These are phyloP conservation scores for Luperina nickerlii DNA, from an alignment of 2,888 invertebrate species.

Conservation along the genomic window DNA sequence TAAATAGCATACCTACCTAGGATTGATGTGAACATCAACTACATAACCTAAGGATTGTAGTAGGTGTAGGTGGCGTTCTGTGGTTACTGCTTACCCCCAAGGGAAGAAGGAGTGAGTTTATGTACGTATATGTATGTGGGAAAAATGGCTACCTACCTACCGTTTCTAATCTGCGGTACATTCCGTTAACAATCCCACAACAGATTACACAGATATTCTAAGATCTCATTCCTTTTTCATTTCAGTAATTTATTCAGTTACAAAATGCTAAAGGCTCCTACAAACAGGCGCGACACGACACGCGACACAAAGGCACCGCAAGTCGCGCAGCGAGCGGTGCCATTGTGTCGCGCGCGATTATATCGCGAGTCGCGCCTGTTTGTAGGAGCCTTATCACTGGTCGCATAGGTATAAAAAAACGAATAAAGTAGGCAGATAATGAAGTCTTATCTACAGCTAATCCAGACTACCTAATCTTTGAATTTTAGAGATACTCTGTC, in stretches of 20 bases:
- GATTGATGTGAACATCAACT: too few species aligned
- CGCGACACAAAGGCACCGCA: too few species aligned
- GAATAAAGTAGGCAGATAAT: background rate
- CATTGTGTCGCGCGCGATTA: too few species aligned
- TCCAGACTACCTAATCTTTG: constrained; percentile 44
- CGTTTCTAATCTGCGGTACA: background rate
- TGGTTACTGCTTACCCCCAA: background rate
- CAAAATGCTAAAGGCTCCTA: background rate
- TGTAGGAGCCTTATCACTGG: background rate
- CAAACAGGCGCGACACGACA: too few species aligned
- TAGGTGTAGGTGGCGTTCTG: background rate
- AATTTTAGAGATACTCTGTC: constrained; percentile 33
- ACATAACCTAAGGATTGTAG: too few species aligned
- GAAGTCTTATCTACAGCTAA: background rate
- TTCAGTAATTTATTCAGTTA: background rate
- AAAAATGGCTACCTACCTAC: background rate
- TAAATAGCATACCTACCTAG: background rate
- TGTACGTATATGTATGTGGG: background rate
- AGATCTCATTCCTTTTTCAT: background rate
- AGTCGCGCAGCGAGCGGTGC: too few species aligned
- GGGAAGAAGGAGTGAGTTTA: background rate
- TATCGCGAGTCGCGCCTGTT: too few species aligned
- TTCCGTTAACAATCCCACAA: background rate
- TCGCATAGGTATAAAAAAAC: background rate
- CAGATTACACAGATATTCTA: background rate